A percentile compares a stretch with the other conserved stretches of the same genome.
Evolutionary conservation across 2,113 vertebrate genomes (phyloP).

Genomic region (Seriola quinqueradiata): DNA sequence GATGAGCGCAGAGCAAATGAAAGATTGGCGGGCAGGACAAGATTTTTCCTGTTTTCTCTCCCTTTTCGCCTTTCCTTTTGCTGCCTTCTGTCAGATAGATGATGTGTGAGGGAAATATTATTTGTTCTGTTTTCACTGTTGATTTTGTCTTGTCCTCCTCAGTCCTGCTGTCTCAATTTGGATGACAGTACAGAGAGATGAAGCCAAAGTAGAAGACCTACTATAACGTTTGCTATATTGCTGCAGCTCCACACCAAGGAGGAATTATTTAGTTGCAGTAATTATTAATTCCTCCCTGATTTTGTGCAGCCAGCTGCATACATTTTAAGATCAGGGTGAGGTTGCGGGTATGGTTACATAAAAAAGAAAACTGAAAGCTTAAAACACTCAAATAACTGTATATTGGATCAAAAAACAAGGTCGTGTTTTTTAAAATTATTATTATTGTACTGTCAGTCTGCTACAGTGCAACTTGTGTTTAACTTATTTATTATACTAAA

Average conservation of each 20-base stretch:
- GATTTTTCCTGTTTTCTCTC: conserved; percentile 72
- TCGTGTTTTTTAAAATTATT: background rate
- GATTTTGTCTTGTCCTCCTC: conserved; percentile 66
- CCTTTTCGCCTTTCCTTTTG: conserved; percentile 54
- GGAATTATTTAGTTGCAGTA: conserved; percentile 14
- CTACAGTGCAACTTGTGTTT: background rate
- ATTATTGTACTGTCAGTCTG: background rate
- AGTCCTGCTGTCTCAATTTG: conserved; percentile 73
- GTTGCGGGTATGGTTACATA: background rate
- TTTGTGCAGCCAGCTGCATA: background rate
- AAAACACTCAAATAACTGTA: background rate
- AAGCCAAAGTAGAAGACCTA: conserved; percentile 31
- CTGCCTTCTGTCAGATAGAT: conserved; percentile 81
- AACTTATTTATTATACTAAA: background rate
- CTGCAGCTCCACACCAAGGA: background rate
- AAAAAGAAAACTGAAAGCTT: background rate
- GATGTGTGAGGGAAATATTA: conserved; percentile 78
- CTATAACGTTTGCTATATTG: conserved; percentile 3
- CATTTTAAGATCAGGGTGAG: background rate
- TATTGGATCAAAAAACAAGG: background rate
- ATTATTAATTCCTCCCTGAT: background rate
- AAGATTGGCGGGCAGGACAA: conserved; percentile 80
- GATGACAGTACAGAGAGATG: conserved; percentile 58
- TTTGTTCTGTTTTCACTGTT: conserved; percentile 78
- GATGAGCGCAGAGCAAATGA: conserved; percentile 82